Conservation (phyloP, 1,140 invertebrate genomes). For the Physella acuta region DNA sequence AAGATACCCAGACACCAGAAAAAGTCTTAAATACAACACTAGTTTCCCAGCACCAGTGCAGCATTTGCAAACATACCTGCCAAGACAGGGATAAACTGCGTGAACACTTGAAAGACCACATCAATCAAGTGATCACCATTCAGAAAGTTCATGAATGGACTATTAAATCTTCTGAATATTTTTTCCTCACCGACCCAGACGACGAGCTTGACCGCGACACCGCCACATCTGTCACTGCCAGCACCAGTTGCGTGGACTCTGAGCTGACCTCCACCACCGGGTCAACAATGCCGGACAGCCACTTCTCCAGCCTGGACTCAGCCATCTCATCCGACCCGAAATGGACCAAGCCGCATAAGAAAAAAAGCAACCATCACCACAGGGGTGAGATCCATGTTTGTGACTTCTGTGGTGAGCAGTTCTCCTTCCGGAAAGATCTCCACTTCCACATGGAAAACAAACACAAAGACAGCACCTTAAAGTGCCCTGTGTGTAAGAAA, state of each 20-base stretch:
- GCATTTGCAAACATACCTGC: neutral
- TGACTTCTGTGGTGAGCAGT: conserved; percentile 13
- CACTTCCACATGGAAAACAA: conserved; percentile 10
- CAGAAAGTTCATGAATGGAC: conserved; percentile 24
- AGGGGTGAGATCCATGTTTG: conserved; percentile 14
- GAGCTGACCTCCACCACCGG: conserved; percentile 9
- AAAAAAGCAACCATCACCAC: neutral
- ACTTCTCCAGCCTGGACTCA: neutral
- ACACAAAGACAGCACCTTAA: conserved; percentile 11
- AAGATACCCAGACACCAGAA: neutral
- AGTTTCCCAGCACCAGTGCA: neutral
- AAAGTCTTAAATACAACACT: too few species aligned
- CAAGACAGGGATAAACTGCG: neutral
- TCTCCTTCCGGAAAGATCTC: conserved; percentile 18
- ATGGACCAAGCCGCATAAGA: conserved; percentile 10
- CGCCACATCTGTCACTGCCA: neutral
- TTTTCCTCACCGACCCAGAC: neutral
- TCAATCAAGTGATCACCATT: conserved; percentile 10
- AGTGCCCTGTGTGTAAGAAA: conserved; percentile 28
- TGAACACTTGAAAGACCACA: conserved; percentile 13
- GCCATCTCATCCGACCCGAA: neutral
- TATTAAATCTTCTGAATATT: conserved; percentile 3
- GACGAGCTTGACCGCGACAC: conserved; percentile 1
- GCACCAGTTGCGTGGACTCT: conserved; percentile 11
- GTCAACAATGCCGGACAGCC: neutral